These are phyloP conservation scores for Zapus hudsonius DNA, from an alignment of 2,113 vertebrate genomes.

Conservation along the genomic window DNA sequence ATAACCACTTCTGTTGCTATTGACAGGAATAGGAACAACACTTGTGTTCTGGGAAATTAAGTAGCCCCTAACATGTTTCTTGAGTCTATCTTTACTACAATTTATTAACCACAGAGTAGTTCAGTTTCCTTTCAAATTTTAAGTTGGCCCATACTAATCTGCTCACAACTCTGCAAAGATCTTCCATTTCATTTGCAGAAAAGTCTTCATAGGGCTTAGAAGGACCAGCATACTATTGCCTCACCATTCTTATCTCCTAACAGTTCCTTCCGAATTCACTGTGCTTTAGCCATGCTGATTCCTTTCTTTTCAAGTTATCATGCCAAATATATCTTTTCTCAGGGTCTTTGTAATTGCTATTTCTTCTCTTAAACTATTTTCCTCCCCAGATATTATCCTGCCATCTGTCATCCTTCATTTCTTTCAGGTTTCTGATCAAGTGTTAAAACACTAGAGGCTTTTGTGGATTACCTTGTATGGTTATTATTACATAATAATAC, in stretches of 20 bases:
- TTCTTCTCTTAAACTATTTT: slow-evolving; percentile 18
- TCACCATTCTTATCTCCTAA: not conserved
- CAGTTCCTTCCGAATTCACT: not conserved
- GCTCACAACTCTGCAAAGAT: not conserved
- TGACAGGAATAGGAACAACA: not conserved
- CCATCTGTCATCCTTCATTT: not conserved
- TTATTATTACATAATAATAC: no score
- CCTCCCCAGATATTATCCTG: not conserved
- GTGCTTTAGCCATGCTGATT: not conserved
- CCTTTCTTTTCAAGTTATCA: not conserved
- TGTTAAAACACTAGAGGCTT: not conserved
- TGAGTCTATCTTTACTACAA: not conserved
- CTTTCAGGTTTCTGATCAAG: slow-evolving; percentile 37
- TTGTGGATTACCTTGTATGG: not conserved
- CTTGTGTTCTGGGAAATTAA: slow-evolving; percentile 5
- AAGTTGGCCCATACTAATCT: not conserved
- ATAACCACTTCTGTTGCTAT: not conserved
- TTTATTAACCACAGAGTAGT: not conserved
- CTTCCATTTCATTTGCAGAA: slow-evolving; percentile 8
- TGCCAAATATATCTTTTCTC: not conserved
- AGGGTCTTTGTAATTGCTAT: not conserved
- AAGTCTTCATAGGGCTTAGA: slow-evolving; percentile 38
- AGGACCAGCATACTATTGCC: not conserved
- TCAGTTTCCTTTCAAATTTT: not conserved
- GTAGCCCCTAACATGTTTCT: not conserved